These are phyloP conservation scores for Prochilodus magdalenae DNA, from an alignment of 2,113 vertebrate genomes.

Conservation along the genomic window DNA sequence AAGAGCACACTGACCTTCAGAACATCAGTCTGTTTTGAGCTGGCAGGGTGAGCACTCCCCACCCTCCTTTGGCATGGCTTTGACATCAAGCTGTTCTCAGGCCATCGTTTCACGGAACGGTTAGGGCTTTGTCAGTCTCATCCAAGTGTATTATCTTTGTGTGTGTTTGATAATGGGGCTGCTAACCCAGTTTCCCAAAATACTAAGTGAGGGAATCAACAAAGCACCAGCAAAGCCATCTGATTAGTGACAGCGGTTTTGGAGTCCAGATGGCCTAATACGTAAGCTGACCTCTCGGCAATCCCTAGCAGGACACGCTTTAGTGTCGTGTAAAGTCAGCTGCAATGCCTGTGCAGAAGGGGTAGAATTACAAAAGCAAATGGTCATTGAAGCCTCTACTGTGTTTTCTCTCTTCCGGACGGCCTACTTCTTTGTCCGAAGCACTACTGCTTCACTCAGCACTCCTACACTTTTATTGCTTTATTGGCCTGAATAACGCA, in stretches of 20 bases:
- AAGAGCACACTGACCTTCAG: not conserved
- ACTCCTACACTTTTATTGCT: not conserved
- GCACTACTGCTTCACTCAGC: not conserved
- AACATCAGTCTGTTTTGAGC: not conserved
- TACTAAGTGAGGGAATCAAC: slow-evolving; percentile 26
- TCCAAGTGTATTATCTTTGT: not conserved
- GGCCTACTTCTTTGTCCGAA: not conserved
- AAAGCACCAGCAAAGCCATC: slow-evolving; percentile 9
- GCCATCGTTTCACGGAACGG: not conserved
- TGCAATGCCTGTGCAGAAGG: not conserved
- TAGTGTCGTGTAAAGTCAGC: not conserved
- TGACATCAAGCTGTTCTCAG: not conserved
- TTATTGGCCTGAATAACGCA: not conserved
- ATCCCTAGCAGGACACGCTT: slow-evolving; percentile 17
- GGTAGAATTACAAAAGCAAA: not conserved
- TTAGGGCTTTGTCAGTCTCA: not conserved
- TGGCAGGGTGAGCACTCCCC: not conserved
- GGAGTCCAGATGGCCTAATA: slow-evolving; percentile 22
- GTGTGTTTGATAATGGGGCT: not conserved
- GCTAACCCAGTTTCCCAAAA: slow-evolving; percentile 43
- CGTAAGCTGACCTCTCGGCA: slow-evolving; percentile 8
- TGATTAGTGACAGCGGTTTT: slow-evolving; percentile 33
- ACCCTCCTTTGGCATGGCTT: not conserved
- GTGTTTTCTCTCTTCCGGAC: not conserved
- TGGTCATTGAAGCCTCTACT: not conserved